phyloP scores from a whole-genome alignment of 2,113 vertebrate species.

The Aptenodytes patagonicus region DNA sequence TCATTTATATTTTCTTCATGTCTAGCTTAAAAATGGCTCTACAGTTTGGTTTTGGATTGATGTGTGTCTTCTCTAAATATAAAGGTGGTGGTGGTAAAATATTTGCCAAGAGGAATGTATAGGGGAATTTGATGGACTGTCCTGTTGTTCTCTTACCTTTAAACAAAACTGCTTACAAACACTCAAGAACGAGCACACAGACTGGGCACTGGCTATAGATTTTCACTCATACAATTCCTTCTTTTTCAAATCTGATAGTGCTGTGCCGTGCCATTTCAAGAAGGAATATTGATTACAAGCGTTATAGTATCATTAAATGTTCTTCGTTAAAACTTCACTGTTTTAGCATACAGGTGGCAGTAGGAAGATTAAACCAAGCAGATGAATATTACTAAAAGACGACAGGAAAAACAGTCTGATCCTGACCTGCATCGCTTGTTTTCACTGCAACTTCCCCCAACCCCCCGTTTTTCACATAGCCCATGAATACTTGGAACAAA shows the following conservation, averaged over 20 bases:
- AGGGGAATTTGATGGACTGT: neutral
- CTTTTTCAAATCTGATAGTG: neutral
- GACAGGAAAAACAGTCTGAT: neutral
- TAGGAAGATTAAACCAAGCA: neutral
- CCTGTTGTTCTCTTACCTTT: neutral
- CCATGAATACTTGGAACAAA: neutral
- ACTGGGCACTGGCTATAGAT: neutral
- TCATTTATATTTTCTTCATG: neutral
- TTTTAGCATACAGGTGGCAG: neutral
- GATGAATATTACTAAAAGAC: neutral
- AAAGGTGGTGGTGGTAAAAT: neutral
- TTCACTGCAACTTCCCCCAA: neutral
- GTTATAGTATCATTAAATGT: neutral
- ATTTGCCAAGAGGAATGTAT: neutral
- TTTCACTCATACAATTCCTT: neutral
- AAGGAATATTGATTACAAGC: neutral
- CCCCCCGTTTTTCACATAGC: neutral
- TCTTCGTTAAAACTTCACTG: neutral
- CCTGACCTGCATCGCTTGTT: neutral
- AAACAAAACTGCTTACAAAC: neutral
- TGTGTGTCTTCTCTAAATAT: neutral
- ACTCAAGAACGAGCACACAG: neutral
- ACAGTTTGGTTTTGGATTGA: neutral
- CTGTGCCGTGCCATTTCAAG: neutral
- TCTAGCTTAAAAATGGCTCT: neutral